These are phyloP conservation scores for Tenualosa thibaudeaui DNA, from an alignment of 2,797 vertebrate genomes.

Conservation along the genomic window DNA sequence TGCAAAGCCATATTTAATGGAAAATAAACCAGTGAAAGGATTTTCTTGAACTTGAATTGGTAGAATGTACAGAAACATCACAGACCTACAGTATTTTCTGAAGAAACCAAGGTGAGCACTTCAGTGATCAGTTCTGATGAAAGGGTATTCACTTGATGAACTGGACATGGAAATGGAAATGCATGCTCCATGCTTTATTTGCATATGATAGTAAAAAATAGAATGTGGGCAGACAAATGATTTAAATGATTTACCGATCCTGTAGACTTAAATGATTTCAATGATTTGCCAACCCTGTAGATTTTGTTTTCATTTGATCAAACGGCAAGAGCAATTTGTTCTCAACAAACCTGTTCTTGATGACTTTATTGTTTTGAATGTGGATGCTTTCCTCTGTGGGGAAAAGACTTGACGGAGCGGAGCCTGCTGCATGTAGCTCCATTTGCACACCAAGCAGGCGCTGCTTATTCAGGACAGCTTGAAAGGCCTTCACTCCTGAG, in stretches of 20 bases:
- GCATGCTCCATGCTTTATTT: background rate
- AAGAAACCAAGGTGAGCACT: too few species aligned
- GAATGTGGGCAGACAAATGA: background rate
- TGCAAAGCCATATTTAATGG: background rate
- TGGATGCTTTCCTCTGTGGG: background rate
- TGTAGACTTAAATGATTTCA: too few species aligned
- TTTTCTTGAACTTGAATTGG: too few species aligned
- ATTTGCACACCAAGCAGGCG: background rate
- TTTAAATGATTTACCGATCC: too few species aligned
- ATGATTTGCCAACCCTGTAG: too few species aligned
- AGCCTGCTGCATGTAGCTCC: background rate
- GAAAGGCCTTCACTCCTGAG: background rate
- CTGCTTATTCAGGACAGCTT: constrained; percentile 10
- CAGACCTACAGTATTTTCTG: too few species aligned
- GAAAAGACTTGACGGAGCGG: background rate
- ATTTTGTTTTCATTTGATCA: background rate
- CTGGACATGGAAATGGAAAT: background rate
- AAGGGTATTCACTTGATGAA: too few species aligned
- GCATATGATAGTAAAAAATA: background rate
- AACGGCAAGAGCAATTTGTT: background rate
- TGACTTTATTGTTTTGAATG: background rate
- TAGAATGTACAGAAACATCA: too few species aligned
- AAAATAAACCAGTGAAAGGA: background rate
- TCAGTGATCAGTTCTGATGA: background rate
- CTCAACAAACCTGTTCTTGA: too few species aligned